These are phyloP conservation scores for Catharus bicknelli DNA, from an alignment of 2,113 vertebrate genomes.

Conservation along the genomic window DNA sequence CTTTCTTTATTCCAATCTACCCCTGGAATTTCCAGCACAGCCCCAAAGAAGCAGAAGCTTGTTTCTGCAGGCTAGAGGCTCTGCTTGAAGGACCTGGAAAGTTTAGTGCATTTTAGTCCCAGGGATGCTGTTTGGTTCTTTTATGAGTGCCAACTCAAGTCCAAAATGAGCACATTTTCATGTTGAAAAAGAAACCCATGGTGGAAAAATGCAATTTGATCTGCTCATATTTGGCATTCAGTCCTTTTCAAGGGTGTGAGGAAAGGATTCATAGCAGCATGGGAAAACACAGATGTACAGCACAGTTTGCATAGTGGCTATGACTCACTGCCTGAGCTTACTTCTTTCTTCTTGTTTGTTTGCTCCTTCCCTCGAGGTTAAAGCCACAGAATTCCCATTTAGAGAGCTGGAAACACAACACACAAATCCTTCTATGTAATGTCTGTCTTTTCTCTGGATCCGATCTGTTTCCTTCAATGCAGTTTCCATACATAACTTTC, in stretches of 20 bases:
- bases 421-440: not conserved
- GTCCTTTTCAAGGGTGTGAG: conserved; percentile 7
- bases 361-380: not conserved
- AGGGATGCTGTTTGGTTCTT: not conserved
- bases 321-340: conserved; percentile 42
- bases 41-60: not conserved
- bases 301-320: not conserved
- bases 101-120: not conserved
- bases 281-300: conserved; percentile 16
- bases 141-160: not conserved
- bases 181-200: not conserved
- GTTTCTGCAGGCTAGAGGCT: not conserved
- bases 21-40: not conserved
- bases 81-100: not conserved
- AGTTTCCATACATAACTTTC: not conserved
- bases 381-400: not conserved
- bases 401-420: not conserved
- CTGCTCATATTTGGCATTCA: conserved; percentile 19
- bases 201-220: conserved; percentile 18
- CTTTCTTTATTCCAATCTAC: not conserved
- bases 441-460: not conserved
- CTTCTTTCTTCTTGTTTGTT: not conserved
- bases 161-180: not conserved
- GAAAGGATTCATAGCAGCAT: conserved; percentile 12
- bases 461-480: not conserved